Evolutionary conservation across 1,140 invertebrate species (phyloP), one percentile per base, ranked within the genome.

Genomic region (Macrobrachium rosenbergii): DNA sequence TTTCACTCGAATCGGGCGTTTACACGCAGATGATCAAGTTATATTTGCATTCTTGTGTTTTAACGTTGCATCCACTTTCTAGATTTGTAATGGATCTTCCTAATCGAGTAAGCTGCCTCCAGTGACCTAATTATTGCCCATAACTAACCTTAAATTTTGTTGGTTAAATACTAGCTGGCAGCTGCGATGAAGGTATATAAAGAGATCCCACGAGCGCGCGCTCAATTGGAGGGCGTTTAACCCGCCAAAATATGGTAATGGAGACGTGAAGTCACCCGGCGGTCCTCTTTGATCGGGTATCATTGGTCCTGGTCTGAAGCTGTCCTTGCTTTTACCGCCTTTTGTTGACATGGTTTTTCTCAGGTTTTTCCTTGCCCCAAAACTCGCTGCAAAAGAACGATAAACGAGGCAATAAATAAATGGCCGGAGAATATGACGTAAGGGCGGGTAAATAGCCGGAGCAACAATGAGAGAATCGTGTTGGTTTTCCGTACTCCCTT

Each of bases 211-310:
- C 69, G 69, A 43, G 69, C 21, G 23, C 69, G 69, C 12, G 14
- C 16, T n/a, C 69, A 16, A 28, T 72, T 72, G 16, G 37, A 23
- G 69, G 69, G 69, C 69, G 69, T 72, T 72, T 72, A 72, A 72
- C 21, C 69, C 69, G 37, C 69, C 21, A 43, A 72, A 72, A 72
- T 72, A 72, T 72, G 69, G 69, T 28, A 72, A 72, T 72, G 69
- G 69, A 72, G 69, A 72, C 69, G 37, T 17, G 69, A 52, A 52
- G 69, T 43, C 69, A 28, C 19, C 69, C n/a, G 23, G 69, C 69
- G 69, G 69, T 43, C n/a, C 8, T 16, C 67, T 72, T 72, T 72
- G 69, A 72, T 72, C 69, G 23, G 23, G 23, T 5, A 23, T 17
- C 23, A 23, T 37, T 37, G 0, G 64, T 10, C 64, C 64, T 8